phyloP scores from a whole-genome alignment of 2,888 invertebrate species.

The Saturnia pavonia region DNA sequence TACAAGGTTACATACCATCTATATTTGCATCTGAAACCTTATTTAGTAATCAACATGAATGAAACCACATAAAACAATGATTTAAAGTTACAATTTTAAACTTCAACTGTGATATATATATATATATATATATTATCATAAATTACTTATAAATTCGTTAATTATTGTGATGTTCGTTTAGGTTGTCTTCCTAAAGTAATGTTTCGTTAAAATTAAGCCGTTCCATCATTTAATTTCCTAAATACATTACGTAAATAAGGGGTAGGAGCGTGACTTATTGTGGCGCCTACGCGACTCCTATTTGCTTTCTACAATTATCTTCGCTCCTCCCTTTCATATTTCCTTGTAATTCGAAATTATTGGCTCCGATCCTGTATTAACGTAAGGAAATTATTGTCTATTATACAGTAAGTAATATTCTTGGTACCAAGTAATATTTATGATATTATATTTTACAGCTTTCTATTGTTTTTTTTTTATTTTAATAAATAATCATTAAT shows the following conservation, averaged over 20 bases:
- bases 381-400: neutral
- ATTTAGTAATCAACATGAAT: neutral
- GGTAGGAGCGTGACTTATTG: constrained; percentile 43
- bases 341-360: constrained; percentile 41
- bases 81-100: too few relatives aligned
- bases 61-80: neutral
- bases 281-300: constrained; percentile 41
- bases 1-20: neutral
- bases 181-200: constrained; percentile 28
- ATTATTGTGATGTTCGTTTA: neutral
- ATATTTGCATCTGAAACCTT: neutral
- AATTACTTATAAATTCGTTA: neutral
- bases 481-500: too few relatives aligned
- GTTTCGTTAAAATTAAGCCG: constrained; percentile 41
- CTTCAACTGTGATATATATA: too few relatives aligned
- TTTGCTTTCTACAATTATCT: constrained; percentile 33
- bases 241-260: constrained; percentile 53
- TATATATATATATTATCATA: too few relatives aligned
- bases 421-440: neutral
- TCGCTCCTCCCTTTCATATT: constrained; percentile 40
- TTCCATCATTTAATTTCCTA: constrained; percentile 48
- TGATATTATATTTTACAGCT: neutral
- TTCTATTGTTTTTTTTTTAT: neutral
- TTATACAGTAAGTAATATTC: neutral
- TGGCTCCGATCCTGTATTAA: constrained; percentile 25